Evolutionary conservation across 1,140 invertebrate genomes (phyloP), one percentile per base, ranked within the genome.

Genomic region (Magallana ariakensis): DNA sequence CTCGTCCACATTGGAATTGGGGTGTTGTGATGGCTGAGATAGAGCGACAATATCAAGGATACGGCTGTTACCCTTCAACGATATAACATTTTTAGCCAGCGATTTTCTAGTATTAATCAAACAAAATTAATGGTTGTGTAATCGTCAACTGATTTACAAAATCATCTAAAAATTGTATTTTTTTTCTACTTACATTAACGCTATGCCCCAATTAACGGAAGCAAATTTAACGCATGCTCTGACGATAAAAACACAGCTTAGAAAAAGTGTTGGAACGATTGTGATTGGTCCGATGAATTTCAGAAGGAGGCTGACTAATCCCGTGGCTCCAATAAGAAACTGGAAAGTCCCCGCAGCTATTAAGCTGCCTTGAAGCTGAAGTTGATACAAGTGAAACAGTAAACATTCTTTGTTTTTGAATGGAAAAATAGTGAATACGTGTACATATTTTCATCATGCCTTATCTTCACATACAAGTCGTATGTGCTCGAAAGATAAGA

Each of bases 11-110:
- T 94, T 86, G 96, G 97, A 0, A 94, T 93, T 0, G 97, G 97
- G 11, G 96, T 95, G 16, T 96, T 94, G 0, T 97, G 95, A 58
- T 97, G 96, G 9, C 95, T 95, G 94, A 98, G 95, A 91, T 97
- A 96, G 94, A 98, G 97, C 0, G 97, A 98, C 92, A 98, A 97
- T 33, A 97, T 91, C 0, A 97, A 96, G 87, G 98, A 94, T 93
- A 98, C 95, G 0, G 96, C 94, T 81, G 97, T 97, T 0, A 97
- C 98, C 62, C 97, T 98, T 93, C 0, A 96, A 96, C 33, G 5
- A 46, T 46, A 46, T 46, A 4, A 46, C 33, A 46, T 46, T 46
- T 46, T 46, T 46, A 46, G 33, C 5, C 33, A 46, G 33, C 5
- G 33, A 46, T 5, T 46, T 46, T 1, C 33, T 46, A 46, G 33